Evolutionary conservation across 2,113 vertebrate genomes (phyloP), one percentile per base, ranked within the genome.

Genomic region (Andinoacara biseriatus): DNA sequence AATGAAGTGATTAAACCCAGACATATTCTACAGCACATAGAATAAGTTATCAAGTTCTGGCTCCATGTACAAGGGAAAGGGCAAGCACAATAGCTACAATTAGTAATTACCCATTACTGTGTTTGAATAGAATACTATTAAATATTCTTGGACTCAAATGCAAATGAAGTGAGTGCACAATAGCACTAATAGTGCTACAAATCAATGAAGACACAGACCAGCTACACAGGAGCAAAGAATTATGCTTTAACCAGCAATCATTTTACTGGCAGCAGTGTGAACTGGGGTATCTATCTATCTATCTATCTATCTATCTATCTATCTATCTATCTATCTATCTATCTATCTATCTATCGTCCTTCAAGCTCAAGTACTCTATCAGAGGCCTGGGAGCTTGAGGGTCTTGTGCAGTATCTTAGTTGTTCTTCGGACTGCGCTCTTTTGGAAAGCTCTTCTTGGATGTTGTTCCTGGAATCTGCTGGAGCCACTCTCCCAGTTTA

Each of bases 161-260:
- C 40, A 61, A 62, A 61, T 69, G 13, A 13, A 52, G 14, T 24
- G 46, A 49, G 38, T 76, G 22, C 59, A 58, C 56, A 76, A 63
- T n/a, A 74, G 13, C 26, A 31, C 14, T 60, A 77, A 81, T 40
- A 46, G 22, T 17, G 57, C 3, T 62, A 61, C 58, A 58, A 84
- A 81, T 91, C 80, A 77, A 38, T 88, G 54, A 82, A 74, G 78
- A 90, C 78, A 81, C 11, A 87, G 54, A 80, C 13, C 67, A 60
- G 58, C 80, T 49, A 17, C 69, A 82, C 75, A 56, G 56, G 56
- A 80, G 38, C 24, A 38, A 76, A 65, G 77, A 67, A 49, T 72
- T 35, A 80, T 49, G 74, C 74, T 38, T 74, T 74, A 87, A 87
- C 89, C 62, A 78, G 82, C 17, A 65, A 40, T 79, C 26, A 57